phyloP scores from a whole-genome alignment of 1,140 invertebrate genomes.

The Trachymyrmex septentrionalis region DNA sequence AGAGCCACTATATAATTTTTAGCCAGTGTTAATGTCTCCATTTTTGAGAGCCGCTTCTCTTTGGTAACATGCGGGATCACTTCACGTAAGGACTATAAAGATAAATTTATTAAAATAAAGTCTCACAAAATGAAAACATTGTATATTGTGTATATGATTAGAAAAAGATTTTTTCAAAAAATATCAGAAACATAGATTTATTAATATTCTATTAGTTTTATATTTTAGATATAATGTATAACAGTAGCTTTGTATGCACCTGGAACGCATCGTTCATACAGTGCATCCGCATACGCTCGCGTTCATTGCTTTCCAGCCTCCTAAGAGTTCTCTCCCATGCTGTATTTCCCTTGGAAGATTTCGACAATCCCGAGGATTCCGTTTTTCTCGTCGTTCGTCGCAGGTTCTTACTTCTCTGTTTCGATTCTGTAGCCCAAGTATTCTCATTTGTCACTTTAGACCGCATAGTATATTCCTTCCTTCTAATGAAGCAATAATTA shows the following conservation, averaged over 20 bases:
- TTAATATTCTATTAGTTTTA: neutral
- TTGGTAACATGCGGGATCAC: constrained; percentile 97
- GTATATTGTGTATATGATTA: neutral
- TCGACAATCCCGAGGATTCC: constrained; percentile 73
- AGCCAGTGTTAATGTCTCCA: constrained; percentile 96
- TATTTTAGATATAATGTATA: constrained; percentile 8
- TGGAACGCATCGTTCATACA: constrained; percentile 97
- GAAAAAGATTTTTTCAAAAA: neutral
- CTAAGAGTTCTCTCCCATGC: constrained; percentile 93
- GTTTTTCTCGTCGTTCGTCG: constrained; percentile 63
- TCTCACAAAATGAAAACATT: constrained; percentile 20
- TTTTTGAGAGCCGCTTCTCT: constrained; percentile 95
- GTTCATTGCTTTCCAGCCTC: constrained; percentile 95
- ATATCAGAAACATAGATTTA: neutral
- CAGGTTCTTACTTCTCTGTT: constrained; percentile 60
- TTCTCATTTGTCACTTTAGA: constrained; percentile 77
- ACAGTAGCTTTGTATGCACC: constrained; percentile 84
- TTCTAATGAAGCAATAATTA: constrained; percentile 20
- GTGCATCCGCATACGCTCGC: constrained; percentile 97
- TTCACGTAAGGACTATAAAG: constrained; percentile 92
- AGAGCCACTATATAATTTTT: constrained; percentile 98
- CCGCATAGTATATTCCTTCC: constrained; percentile 70
- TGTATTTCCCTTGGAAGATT: constrained; percentile 70
- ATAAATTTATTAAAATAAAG: neutral
- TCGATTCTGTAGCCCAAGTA: constrained; percentile 69